Percentiles rank a stretch among this genome's conserved stretches.
These are phyloP conservation scores for Catocala nupta DNA, from an alignment of 2,888 invertebrate genomes.

Conservation along the genomic window DNA sequence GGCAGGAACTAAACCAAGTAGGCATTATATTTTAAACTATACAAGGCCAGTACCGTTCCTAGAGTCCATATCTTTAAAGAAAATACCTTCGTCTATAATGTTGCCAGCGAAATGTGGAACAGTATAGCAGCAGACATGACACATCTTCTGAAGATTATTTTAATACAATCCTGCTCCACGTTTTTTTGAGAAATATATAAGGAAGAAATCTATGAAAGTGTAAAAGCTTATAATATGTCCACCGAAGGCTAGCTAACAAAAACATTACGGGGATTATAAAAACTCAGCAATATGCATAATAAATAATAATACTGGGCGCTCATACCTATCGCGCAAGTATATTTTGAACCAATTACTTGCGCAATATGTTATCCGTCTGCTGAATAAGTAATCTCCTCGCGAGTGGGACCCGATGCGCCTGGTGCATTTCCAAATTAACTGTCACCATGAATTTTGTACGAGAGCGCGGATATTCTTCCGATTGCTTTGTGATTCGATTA, in stretches of 20 bases:
- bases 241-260: background rate
- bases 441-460: constrained; percentile 81
- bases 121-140: too few species aligned
- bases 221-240: too few species aligned
- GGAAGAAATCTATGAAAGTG: too few species aligned
- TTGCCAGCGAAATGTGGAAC: too few species aligned
- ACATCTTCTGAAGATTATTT: too few species aligned
- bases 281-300: constrained; percentile 15
- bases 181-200: too few species aligned
- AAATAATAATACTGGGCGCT: constrained; percentile 56
- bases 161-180: too few species aligned
- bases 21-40: too few species aligned
- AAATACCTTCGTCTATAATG: too few species aligned
- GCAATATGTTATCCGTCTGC: constrained; percentile 81
- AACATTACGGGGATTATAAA: background rate
- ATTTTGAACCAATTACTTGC: constrained; percentile 80
- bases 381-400: constrained; percentile 80
- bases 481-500: constrained; percentile 84
- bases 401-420: constrained; percentile 56
- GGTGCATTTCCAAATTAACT: constrained; percentile 84
- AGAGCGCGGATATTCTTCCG: constrained; percentile 70
- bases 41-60: too few species aligned
- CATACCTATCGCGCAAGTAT: constrained; percentile 65
- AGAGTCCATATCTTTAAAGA: too few species aligned
- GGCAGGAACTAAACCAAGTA: too few species aligned